Evolutionary conservation across 2,888 invertebrate species (phyloP).

Genomic region (Callyntrura sp.): DNA sequence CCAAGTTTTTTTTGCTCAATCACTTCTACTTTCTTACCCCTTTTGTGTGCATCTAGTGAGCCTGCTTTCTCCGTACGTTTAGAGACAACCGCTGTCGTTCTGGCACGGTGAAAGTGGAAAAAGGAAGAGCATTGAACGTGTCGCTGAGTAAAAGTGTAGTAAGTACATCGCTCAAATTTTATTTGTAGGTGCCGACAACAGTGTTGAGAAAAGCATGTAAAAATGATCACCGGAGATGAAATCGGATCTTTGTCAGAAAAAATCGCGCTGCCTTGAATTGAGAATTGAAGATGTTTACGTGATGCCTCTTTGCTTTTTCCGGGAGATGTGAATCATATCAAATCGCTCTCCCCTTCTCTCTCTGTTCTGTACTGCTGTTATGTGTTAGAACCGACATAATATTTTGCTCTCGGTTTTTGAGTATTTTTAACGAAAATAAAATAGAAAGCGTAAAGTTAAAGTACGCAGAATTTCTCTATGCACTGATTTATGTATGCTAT

Average conservation of each 20-base stretch:
- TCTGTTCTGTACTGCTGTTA: too few species aligned
- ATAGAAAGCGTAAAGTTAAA: too few species aligned
- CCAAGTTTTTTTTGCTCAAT: conserved; percentile 38
- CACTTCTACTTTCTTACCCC: conserved; percentile 9
- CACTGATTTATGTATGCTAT: too few species aligned
- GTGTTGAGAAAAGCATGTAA: conserved; percentile 48
- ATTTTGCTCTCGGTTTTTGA: background rate
- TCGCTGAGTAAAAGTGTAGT: background rate
- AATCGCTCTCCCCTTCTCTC: background rate
- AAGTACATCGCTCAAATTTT: conserved; percentile 57
- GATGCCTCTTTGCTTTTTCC: background rate
- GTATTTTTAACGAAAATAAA: too few species aligned
- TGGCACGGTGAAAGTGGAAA: background rate
- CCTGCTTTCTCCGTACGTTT: background rate
- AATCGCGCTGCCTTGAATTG: conserved; percentile 15
- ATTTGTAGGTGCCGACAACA: conserved; percentile 45
- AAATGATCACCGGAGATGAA: conserved; percentile 74
- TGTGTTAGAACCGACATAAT: background rate
- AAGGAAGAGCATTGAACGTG: conserved; percentile 1
- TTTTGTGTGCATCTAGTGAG: background rate
- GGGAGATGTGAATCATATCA: conserved; percentile 8
- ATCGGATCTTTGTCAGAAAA: conserved; percentile 66
- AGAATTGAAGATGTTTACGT: background rate
- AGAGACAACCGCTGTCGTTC: too few species aligned
- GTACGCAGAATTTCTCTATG: too few species aligned